Base-by-base conservation (phyloP, 2,797 vertebrate species). In the Coreius guichenoti region DNA sequence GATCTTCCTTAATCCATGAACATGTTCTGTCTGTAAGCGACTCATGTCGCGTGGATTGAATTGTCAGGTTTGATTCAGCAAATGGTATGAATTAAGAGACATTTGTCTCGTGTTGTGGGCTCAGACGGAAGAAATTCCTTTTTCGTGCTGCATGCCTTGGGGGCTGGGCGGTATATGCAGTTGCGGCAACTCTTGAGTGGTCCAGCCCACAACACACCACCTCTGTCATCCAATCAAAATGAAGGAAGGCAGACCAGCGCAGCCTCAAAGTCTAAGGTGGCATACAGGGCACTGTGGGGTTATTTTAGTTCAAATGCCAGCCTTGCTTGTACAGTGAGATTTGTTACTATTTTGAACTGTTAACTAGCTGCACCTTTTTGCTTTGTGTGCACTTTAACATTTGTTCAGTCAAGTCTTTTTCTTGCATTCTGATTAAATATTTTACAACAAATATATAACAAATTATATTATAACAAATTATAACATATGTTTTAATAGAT, bases 181-280 rank as follows among this genome's bases (percentile, higher is more conserved):
- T 63, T 39, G 0, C 29, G 5, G 39, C 26, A 45, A 1, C 63
- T 58, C 51, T 39, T 90, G 82, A 95, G 91, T 95, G 95, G 95
- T 92, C 92, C 81, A 90, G 69, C 91, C 91, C 87, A 91, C 91
- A 96, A 95, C 95, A 95, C 94, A 95, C 95, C 95, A 96, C 92
- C 81, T 0, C 47, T 12, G 0, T 84, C 9, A 69, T 86, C 95
- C 95, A 96, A 96, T 95, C 87, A 88, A 63, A 83, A 33, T 23
- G 17, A 17, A 45, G 77, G 29, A 49, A 13, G 1, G 21, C 82
- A 21, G 83, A 82, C 58, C n/a, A 85, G 51, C 4, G n/a, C 23
- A 70, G 3, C 0, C 26, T 56, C 65, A 63, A 63, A 67, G 61
- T 19, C 17, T 86, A 81, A 86, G 87, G 51, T 54, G 79, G 87